phyloP scores from a whole-genome alignment of 2,888 invertebrate genomes.

The Smittia sp. region DNA sequence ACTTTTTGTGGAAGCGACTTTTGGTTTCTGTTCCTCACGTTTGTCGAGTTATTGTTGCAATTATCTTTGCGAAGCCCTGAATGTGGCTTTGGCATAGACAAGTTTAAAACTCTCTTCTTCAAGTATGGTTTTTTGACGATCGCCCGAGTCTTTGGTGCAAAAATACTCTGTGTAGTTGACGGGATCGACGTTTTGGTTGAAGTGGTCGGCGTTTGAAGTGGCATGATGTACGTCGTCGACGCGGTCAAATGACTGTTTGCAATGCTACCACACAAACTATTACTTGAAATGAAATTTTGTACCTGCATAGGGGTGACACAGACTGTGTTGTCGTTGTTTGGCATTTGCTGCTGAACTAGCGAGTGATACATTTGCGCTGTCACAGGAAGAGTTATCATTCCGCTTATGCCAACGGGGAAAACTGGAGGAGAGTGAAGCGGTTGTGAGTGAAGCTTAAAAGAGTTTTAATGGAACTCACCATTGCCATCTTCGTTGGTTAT shows the following conservation, averaged over 20 bases:
- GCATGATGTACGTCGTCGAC: conserved; percentile 18
- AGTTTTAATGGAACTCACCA: conserved; percentile 57
- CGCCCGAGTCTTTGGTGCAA: conserved; percentile 30
- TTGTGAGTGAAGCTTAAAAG: neutral
- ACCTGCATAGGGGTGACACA: conserved; percentile 85
- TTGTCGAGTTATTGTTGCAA: conserved; percentile 20
- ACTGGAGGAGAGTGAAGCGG: conserved; percentile 44
- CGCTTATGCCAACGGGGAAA: conserved; percentile 78
- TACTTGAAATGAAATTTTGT: conserved; percentile 51
- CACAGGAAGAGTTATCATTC: conserved; percentile 93
- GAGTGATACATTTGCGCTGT: conserved; percentile 95
- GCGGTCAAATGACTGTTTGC: conserved; percentile 9
- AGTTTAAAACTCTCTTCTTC: conserved; percentile 16
- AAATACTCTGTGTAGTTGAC: neutral
- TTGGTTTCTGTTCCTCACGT: conserved; percentile 27
- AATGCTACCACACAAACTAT: conserved; percentile 45
- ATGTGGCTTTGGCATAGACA: conserved; percentile 6
- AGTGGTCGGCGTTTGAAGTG: neutral
- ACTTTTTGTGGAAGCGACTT: neutral
- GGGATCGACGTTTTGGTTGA: neutral
- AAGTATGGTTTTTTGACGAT: conserved; percentile 28
- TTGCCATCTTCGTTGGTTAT: conserved; percentile 93
- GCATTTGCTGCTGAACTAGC: conserved; percentile 78
- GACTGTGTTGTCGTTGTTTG: conserved; percentile 72
- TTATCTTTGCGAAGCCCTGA: neutral